Base-by-base conservation (phyloP, 2,113 vertebrate species). In the Cyrtonyx montezumae region DNA sequence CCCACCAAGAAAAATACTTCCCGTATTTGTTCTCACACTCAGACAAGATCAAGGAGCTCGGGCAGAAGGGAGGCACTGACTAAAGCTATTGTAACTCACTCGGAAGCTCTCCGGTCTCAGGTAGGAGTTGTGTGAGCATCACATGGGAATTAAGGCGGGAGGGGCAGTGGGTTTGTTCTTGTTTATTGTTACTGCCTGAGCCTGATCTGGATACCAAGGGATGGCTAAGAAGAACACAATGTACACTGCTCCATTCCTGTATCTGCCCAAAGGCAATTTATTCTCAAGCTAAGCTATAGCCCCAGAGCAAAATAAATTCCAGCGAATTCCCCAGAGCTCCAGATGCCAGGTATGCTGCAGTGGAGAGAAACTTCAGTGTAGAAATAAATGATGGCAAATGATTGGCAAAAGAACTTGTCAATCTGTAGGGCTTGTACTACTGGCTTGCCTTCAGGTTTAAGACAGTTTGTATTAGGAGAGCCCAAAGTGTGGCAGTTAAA, bases 281-380 rank as follows among this genome's bases (percentile, higher is more conserved):
- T 83, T 92, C 87, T 94, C n/a, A 43, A 71, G 4, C 23, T 61
- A 32, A 94, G 55, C 68, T 30, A 0, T 9, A 55, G 59, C 62
- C 63, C 61, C 42, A 48, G 66, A 79, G 36, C 49, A 87, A 96
- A 94, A 80, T 19, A 75, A 80, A 75, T 93, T 87, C 87, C 36
- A 0, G 0, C 2, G 21, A 42, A n/a, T n/a, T n/a, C n/a, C n/a
- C n/a, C n/a, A 63, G 4, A 2, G 13, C 79, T 93, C 55, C 0
- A 0, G 77, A 40, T 34, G 26, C 14, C 40, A 19, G 58, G 14
- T 14, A 16, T 8, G 2, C 3, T 34, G 76, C 43, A 83, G 5
- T 58, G 32, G 43, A 74, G 43, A 51, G 86, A 71, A 40, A 5
- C 13, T 55, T 7, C 20, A 3, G 9, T 20, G 37, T 0, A 6